Percentiles rank a stretch among this genome's conserved stretches.
Evolutionary conservation across 2,113 vertebrate genomes (phyloP).

Genomic region (Sinocyclocheilus maitianheensis): DNA sequence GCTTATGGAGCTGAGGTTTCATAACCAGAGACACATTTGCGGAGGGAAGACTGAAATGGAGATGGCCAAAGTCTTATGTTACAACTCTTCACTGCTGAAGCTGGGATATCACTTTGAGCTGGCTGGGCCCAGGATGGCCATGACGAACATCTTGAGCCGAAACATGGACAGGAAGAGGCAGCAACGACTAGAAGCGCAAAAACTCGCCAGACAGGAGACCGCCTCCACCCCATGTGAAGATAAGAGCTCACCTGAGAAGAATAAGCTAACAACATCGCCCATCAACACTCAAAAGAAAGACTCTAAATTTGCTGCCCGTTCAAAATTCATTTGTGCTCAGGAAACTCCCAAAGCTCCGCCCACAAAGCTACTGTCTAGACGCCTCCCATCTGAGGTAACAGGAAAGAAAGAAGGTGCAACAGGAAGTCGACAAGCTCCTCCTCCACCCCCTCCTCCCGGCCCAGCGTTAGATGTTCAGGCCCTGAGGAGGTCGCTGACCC

Average conservation of each 20-base stretch:
- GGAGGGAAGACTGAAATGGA: constrained; percentile 90
- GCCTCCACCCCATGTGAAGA: not conserved
- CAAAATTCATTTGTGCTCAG: constrained; percentile 43
- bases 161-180: constrained; percentile 88
- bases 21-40: constrained; percentile 68
- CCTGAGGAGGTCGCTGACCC: constrained; percentile 77
- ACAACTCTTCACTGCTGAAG: constrained; percentile 84
- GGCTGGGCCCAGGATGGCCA: constrained; percentile 84
- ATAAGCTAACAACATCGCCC: not conserved
- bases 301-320: constrained; percentile 31
- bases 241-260: constrained; percentile 19
- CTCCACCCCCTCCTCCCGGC: constrained; percentile 62
- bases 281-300: constrained; percentile 37
- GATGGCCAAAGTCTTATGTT: constrained; percentile 81
- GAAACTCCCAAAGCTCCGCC: not conserved
- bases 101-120: constrained; percentile 88
- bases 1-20: constrained; percentile 79
- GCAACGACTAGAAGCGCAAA: constrained; percentile 76
- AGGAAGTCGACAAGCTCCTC: constrained; percentile 48
- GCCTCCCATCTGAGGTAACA: not conserved
- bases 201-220: constrained; percentile 30
- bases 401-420: constrained; percentile 27
- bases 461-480: constrained; percentile 75
- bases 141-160: constrained; percentile 84
- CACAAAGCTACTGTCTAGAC: constrained; percentile 8